Conservation (phyloP, 2,797 vertebrate genomes). For the Spinus olivaceus region DNA sequence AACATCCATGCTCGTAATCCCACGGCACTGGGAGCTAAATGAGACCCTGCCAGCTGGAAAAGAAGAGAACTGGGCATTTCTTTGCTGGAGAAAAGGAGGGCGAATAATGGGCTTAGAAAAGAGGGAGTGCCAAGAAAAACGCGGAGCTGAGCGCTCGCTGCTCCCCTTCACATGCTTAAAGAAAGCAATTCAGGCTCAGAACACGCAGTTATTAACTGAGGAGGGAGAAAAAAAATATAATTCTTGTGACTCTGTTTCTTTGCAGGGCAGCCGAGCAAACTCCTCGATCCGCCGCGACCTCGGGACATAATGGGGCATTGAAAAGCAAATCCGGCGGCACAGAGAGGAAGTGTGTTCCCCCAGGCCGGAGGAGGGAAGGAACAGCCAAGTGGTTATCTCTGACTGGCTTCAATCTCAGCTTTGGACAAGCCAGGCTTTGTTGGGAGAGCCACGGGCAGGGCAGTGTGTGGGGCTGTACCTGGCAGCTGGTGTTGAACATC, state of each 20-base stretch:
- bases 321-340: conserved; percentile 8
- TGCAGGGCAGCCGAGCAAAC: background rate
- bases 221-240: background rate
- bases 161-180: background rate
- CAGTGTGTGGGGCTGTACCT: background rate
- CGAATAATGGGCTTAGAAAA: background rate
- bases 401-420: background rate
- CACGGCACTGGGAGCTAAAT: background rate
- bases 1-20: background rate
- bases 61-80: background rate
- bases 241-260: background rate
- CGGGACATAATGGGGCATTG: conserved; percentile 54
- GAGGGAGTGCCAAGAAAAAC: background rate
- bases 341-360: conserved; percentile 30
- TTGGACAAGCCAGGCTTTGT: conserved; percentile 20
- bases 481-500: background rate
- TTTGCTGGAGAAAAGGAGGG: background rate
- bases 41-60: background rate
- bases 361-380: background rate
- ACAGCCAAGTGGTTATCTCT: conserved; percentile 30
- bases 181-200: background rate
- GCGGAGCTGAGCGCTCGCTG: rapidly evolving
- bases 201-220: background rate
- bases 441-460: background rate
- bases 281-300: background rate